Percentiles rank a stretch among this genome's conserved stretches.
phyloP scores from a whole-genome alignment of 2,113 vertebrate species.

The Gasterosteus nipponicus region DNA sequence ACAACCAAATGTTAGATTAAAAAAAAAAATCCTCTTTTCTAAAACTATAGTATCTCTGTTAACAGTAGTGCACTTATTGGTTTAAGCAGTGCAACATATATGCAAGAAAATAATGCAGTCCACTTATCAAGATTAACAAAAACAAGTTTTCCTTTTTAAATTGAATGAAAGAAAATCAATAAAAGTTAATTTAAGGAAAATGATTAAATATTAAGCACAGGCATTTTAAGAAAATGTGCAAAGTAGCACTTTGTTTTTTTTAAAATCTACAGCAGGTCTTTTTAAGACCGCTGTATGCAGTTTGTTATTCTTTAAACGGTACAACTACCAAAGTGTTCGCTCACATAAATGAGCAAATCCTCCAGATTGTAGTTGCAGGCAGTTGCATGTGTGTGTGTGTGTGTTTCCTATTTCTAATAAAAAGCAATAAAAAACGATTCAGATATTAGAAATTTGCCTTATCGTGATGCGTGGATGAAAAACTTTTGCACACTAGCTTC shows the following conservation, averaged over 20 bases:
- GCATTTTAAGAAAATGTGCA: conserved; percentile 85
- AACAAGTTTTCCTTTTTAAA: conserved; percentile 78
- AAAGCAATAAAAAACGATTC: conserved; percentile 64
- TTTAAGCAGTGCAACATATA: conserved; percentile 88
- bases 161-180: conserved; percentile 75
- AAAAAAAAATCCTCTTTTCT: conserved; percentile 77
- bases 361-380: conserved; percentile 79
- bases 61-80: conserved; percentile 89
- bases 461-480: conserved; percentile 71
- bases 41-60: conserved; percentile 86
- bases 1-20: conserved; percentile 80
- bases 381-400: conserved; percentile 59
- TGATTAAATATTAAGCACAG: conserved; percentile 83
- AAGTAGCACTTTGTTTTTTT: conserved; percentile 78
- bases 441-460: conserved; percentile 72
- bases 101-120: conserved; percentile 87
- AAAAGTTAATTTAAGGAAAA: conserved; percentile 80
- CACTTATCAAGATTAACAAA: conserved; percentile 82
- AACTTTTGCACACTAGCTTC: conserved; percentile 70
- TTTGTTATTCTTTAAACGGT: conserved; percentile 71
- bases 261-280: conserved; percentile 62
- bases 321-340: conserved; percentile 72
- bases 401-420: conserved; percentile 65
- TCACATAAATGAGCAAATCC: conserved; percentile 71
- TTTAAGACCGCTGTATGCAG: conserved; percentile 67